These are phyloP conservation scores for Thymallus thymallus DNA, from an alignment of 2,113 vertebrate genomes.

Conservation along the genomic window DNA sequence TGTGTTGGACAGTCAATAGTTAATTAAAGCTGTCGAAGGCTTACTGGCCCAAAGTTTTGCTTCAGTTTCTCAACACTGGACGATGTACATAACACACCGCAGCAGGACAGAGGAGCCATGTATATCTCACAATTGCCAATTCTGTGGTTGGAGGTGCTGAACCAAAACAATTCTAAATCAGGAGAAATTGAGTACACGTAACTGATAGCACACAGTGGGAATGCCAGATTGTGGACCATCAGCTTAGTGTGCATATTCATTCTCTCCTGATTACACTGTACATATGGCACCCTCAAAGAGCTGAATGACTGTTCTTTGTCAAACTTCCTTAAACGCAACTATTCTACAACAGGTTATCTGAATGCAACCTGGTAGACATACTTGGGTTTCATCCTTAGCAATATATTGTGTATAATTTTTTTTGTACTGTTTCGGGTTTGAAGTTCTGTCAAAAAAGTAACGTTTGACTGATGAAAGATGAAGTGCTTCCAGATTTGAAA, in stretches of 20 bases:
- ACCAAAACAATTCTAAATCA: conserved; percentile 64
- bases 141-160: conserved; percentile 29
- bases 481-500: conserved; percentile 70
- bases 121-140: not conserved
- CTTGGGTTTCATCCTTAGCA: conserved; percentile 71
- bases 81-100: conserved; percentile 41
- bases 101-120: not conserved
- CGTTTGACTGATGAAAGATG: conserved; percentile 53
- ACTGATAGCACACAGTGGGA: conserved; percentile 48
- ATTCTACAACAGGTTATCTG: conserved; percentile 68
- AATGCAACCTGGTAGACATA: conserved; percentile 72
- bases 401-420: conserved; percentile 69
- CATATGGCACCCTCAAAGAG: conserved; percentile 58
- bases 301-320: conserved; percentile 66
- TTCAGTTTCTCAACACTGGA: conserved; percentile 28
- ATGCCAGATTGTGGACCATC: conserved; percentile 51
- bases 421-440: conserved; percentile 66
- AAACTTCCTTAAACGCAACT: conserved; percentile 60
- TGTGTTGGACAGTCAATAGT: not conserved
- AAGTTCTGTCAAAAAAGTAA: conserved; percentile 38
- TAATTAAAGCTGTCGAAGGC: conserved; percentile 24
- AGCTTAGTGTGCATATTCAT: conserved; percentile 56
- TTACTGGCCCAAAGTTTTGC: conserved; percentile 29
- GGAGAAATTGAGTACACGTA: conserved; percentile 59
- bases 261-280: conserved; percentile 58